These are phyloP conservation scores for Odontocerum albicorne DNA, from an alignment of 2,888 invertebrate species.

Conservation along the genomic window DNA sequence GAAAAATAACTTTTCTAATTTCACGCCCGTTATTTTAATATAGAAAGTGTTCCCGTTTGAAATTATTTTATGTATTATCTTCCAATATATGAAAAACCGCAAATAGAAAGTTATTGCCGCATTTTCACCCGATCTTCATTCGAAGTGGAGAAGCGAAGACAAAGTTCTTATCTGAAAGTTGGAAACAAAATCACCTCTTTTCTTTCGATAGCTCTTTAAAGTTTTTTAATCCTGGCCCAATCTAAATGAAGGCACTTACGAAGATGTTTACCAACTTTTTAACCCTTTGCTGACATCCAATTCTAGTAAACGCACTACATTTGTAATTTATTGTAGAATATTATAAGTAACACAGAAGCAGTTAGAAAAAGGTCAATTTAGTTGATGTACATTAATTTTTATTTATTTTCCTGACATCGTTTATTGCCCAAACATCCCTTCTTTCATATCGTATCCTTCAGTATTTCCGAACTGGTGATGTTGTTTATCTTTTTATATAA, in stretches of 20 bases:
- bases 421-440: too few species aligned
- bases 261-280: conserved; percentile 17
- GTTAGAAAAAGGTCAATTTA: too few species aligned
- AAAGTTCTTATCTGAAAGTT: conserved; percentile 26
- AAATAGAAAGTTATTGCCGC: conserved; percentile 12
- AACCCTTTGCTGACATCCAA: not conserved
- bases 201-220: conserved; percentile 22
- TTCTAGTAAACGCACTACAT: too few species aligned
- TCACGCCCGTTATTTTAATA: not conserved
- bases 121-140: not conserved
- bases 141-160: conserved; percentile 13
- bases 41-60: too few species aligned
- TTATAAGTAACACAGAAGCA: too few species aligned
- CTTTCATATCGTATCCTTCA: too few species aligned
- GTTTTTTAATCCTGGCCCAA: conserved; percentile 25
- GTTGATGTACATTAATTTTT: too few species aligned
- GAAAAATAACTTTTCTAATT: too few species aligned
- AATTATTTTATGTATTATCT: conserved; percentile 12
- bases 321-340: too few species aligned
- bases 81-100: conserved; percentile 18
- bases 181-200: conserved; percentile 29
- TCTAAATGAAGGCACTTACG: conserved; percentile 21
- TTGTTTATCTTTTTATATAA: too few species aligned
- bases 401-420: too few species aligned
- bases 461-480: too few species aligned